Evolutionary conservation across 2,797 vertebrate genomes (phyloP).

Genomic region (Crenichthys baileyi): DNA sequence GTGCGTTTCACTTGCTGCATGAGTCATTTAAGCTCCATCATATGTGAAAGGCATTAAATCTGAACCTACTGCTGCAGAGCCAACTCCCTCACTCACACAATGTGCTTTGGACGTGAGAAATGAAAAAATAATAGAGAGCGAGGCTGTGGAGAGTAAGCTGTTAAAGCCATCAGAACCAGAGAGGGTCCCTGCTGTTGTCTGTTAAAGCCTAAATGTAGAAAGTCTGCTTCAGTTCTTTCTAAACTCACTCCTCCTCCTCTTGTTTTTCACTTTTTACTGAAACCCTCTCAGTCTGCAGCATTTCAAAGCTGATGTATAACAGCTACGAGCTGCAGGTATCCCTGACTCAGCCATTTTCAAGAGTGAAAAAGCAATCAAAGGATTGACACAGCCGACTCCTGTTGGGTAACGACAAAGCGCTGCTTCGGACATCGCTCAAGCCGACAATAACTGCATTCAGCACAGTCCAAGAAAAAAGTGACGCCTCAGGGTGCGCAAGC

Average conservation of each 20-base stretch:
- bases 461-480: constrained; percentile 10
- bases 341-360: constrained; percentile 47
- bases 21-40: not conserved
- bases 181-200: constrained; percentile 61
- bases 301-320: constrained; percentile 42
- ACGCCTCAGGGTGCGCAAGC: not conserved
- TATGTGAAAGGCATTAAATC: constrained; percentile 43
- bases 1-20: constrained; percentile 9
- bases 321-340: constrained; percentile 54
- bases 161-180: constrained; percentile 60
- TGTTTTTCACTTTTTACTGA: constrained; percentile 18
- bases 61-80: constrained; percentile 46
- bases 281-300: constrained; percentile 13
- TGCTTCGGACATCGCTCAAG: not conserved
- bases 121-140: constrained; percentile 35
- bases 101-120: constrained; percentile 33
- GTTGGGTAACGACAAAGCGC: constrained; percentile 38
- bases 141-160: constrained; percentile 57
- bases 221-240: constrained; percentile 30
- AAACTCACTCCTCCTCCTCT: not conserved
- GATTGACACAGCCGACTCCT: constrained; percentile 17
- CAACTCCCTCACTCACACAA: not conserved
- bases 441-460: constrained; percentile 23
- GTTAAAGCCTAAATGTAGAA: constrained; percentile 62
- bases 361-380: constrained; percentile 42